A percentile compares a stretch with the other conserved stretches of the same genome.
Evolutionary conservation across 1,140 invertebrate genomes (phyloP).

Genomic region (Heliothis subflexa): DNA sequence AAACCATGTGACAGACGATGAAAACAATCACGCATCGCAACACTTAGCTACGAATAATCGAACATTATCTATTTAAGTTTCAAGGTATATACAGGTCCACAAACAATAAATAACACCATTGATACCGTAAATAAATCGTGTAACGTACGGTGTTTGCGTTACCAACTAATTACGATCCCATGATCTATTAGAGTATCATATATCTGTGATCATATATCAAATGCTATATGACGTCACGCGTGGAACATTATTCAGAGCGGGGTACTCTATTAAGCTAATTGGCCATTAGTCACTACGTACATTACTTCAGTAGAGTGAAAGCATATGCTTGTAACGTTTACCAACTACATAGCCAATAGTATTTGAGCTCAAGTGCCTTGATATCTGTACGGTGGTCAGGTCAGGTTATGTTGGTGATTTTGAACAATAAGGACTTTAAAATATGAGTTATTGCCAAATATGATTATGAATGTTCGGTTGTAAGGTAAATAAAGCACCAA

Average conservation of each 20-base stretch:
- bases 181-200: background rate
- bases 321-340: conserved; percentile 6
- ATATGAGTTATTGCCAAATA: background rate
- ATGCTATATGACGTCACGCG: background rate
- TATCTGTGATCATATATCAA: conserved; percentile 10
- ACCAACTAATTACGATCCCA: background rate
- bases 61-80: too few relatives aligned
- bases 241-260: conserved; percentile 26
- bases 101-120: background rate
- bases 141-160: background rate
- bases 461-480: background rate
- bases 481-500: background rate
- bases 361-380: background rate
- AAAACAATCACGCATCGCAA: too few relatives aligned
- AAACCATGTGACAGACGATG: too few relatives aligned
- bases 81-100: background rate
- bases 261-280: conserved; percentile 44
- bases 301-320: conserved; percentile 1
- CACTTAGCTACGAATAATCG: too few relatives aligned
- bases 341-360: background rate
- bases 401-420: background rate
- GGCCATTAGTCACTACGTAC: conserved; percentile 40
- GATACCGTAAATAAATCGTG: background rate
- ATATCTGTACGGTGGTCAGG: too few relatives aligned
- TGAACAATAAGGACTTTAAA: background rate